phyloP scores from a whole-genome alignment of 2,113 vertebrate species.

The Sapayoa aenigma region DNA sequence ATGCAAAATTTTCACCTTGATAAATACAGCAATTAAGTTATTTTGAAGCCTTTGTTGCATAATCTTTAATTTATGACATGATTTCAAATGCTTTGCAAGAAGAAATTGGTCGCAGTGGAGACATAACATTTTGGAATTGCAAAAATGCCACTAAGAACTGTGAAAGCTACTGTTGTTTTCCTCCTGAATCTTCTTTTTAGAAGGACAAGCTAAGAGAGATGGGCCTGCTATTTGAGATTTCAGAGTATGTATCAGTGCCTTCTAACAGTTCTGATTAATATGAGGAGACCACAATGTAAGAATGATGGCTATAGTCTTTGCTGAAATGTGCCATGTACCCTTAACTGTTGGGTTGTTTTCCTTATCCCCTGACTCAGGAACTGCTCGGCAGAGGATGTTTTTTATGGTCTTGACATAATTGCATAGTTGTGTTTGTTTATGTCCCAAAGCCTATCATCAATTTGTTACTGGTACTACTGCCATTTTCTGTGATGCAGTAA shows the following conservation, averaged over 20 bases:
- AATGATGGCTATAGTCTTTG: background rate
- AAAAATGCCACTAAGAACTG: background rate
- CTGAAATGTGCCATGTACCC: background rate
- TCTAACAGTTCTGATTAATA: background rate
- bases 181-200: background rate
- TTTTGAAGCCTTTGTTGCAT: conserved; percentile 43
- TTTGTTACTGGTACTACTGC: background rate
- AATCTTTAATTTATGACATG: conserved; percentile 59
- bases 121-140: background rate
- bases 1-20: background rate
- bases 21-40: conserved; percentile 71
- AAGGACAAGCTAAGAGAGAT: background rate
- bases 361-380: background rate
- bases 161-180: background rate
- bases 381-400: background rate
- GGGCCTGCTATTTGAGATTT: background rate
- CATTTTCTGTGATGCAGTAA: background rate
- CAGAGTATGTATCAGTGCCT: background rate
- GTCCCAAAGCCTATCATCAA: background rate
- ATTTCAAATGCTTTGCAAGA: conserved; percentile 29
- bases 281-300: background rate
- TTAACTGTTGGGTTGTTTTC: background rate
- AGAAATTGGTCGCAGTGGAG: background rate
- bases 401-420: background rate
- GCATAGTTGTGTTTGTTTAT: background rate